Evolutionary conservation across 1,140 invertebrate genomes (phyloP).

Genomic region (Anoplophora glabripennis): DNA sequence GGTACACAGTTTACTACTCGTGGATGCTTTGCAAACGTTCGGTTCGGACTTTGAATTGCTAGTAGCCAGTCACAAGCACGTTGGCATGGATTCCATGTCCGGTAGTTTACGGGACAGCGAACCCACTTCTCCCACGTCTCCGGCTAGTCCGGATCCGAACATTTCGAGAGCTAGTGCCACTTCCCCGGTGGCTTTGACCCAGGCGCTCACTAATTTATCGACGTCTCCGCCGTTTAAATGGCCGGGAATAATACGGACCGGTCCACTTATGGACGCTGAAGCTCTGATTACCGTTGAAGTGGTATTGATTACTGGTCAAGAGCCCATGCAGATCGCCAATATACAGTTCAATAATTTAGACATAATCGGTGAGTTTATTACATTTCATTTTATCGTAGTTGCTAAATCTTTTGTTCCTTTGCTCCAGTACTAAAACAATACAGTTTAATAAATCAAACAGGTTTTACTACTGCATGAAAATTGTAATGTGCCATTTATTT

Average conservation of each 20-base stretch:
- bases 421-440: no score
- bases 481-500: no score
- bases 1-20: constrained; percentile 87
- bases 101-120: constrained; percentile 89
- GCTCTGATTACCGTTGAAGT: constrained; percentile 84
- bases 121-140: constrained; percentile 80
- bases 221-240: constrained; percentile 32
- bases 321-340: constrained; percentile 73
- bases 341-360: constrained; percentile 93
- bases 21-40: constrained; percentile 92
- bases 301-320: constrained; percentile 64
- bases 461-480: no score
- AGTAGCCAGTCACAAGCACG: constrained; percentile 90
- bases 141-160: constrained; percentile 61
- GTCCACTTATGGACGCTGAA: constrained; percentile 60
- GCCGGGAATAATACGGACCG: constrained; percentile 13
- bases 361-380: constrained; percentile 70
- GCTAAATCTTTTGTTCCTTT: constrained; percentile 11
- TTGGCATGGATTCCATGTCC: constrained; percentile 91
- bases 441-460: no score
- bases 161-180: constrained; percentile 47
- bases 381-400: constrained; percentile 5
- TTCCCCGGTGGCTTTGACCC: constrained; percentile 59
- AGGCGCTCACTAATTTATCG: constrained; percentile 53
- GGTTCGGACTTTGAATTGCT: constrained; percentile 92